Conservation (phyloP, 2,888 invertebrate genomes). For the Euzetes globulus region DNA sequence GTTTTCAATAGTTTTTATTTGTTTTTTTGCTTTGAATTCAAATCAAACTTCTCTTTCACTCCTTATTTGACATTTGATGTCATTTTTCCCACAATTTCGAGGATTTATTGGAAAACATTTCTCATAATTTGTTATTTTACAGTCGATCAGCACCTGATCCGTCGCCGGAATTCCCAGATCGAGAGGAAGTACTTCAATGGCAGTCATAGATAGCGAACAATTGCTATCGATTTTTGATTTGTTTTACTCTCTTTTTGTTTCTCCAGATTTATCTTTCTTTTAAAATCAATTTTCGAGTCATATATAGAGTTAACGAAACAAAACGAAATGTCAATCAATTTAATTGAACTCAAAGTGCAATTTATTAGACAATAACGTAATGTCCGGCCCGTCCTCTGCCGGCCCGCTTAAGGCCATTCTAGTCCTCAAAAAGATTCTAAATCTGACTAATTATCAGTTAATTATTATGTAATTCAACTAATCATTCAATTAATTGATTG, state of each 20-base stretch:
- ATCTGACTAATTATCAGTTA: too few species aligned
- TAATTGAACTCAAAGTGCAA: slow-evolving; percentile 17
- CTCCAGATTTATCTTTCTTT: not conserved
- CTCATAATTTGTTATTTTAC: not conserved
- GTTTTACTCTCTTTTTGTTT: not conserved
- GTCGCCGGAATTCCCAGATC: slow-evolving; percentile 27
- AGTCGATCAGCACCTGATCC: slow-evolving; percentile 33
- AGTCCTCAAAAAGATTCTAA: not conserved
- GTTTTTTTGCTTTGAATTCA: too few species aligned
- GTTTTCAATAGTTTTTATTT: not conserved
- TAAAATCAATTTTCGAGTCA: not conserved
- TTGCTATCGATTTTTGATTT: not conserved
- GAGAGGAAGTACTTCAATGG: slow-evolving; percentile 13
- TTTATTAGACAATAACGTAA: not conserved
- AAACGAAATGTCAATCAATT: not conserved
- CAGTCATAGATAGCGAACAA: slow-evolving; percentile 8
- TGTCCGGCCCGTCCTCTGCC: not conserved
- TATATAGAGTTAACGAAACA: not conserved
- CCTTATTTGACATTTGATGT: not conserved
- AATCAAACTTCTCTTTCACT: too few species aligned
- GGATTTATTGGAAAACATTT: not conserved
- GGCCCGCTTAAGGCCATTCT: not conserved
- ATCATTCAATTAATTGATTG: not conserved
- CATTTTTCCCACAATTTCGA: not conserved
- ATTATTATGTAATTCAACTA: not conserved